These are phyloP conservation scores for Hypocryptadius cinnamomeus DNA, from an alignment of 2,113 vertebrate species.

Conservation along the genomic window DNA sequence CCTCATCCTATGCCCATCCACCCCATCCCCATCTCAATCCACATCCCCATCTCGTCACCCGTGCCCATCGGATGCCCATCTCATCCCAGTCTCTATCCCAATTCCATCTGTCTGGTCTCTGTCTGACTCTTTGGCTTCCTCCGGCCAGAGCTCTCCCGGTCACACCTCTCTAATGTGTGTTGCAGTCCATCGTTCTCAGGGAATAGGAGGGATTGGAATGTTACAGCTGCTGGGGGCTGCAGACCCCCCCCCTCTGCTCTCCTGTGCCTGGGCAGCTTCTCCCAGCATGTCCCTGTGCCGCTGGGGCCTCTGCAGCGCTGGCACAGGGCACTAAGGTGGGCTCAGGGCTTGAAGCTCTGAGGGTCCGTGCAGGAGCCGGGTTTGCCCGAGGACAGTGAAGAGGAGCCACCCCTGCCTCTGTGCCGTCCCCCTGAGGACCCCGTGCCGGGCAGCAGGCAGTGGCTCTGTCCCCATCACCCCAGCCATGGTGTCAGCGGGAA, in stretches of 20 bases:
- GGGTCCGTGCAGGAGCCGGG: not conserved
- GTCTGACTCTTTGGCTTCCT: not conserved
- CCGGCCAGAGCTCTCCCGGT: not conserved
- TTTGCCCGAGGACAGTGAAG: not conserved
- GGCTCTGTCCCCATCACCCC: not conserved
- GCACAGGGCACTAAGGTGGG: not conserved
- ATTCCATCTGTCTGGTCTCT: not conserved
- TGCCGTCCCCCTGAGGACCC: accelerated
- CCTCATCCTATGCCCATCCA: not conserved
- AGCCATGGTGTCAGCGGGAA: accelerated
- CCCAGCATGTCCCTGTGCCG: not conserved
- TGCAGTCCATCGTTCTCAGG: accelerated
- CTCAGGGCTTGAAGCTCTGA: not conserved
- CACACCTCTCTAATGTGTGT: not conserved
- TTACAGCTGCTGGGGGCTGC: accelerated
- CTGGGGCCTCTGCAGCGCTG: not conserved
- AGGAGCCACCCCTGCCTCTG: not conserved
- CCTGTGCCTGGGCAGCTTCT: not conserved
- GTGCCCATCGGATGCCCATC: too few relatives aligned
- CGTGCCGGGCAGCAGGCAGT: not conserved
- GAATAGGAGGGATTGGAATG: accelerated
- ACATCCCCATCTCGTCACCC: not conserved
- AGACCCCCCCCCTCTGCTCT: not conserved
- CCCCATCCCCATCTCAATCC: not conserved
- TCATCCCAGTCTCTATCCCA: not conserved